These are phyloP conservation scores for Apis laboriosa DNA, from an alignment of 1,140 invertebrate genomes.

Conservation along the genomic window DNA sequence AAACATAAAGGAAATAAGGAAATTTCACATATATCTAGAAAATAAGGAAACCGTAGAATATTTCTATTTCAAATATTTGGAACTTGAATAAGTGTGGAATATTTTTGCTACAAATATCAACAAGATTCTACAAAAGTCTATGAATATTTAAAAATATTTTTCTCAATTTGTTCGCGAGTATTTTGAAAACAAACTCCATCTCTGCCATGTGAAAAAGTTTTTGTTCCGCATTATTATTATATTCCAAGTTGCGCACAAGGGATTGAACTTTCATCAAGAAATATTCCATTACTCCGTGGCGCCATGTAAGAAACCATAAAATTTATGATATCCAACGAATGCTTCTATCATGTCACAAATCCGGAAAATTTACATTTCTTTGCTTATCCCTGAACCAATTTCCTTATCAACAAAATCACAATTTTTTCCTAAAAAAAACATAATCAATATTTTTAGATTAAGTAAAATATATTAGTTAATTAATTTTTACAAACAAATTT, in stretches of 20 bases:
- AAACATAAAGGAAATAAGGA: too few species aligned
- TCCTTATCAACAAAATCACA: background rate
- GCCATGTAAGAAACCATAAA: slow-evolving; percentile 10
- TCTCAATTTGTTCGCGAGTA: background rate
- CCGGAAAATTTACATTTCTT: background rate
- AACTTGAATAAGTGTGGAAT: background rate
- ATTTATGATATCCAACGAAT: slow-evolving; percentile 27
- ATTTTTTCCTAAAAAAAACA: too few species aligned
- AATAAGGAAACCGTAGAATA: background rate
- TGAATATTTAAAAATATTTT: background rate
- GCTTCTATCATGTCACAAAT: background rate
- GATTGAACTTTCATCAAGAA: slow-evolving; percentile 40
- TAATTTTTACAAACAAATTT: too few species aligned
- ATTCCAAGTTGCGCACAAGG: background rate
- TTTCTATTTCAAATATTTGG: background rate
- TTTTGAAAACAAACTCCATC: background rate
- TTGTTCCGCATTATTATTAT: background rate
- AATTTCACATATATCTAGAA: too few species aligned
- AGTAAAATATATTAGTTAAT: too few species aligned
- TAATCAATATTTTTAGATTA: background rate
- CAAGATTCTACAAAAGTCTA: background rate
- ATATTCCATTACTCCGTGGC: slow-evolving; percentile 10
- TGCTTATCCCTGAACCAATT: background rate
- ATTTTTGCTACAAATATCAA: background rate
- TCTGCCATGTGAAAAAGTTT: background rate